Conservation (phyloP, 2,888 invertebrate species). For the Hyposoter didymator region DNA sequence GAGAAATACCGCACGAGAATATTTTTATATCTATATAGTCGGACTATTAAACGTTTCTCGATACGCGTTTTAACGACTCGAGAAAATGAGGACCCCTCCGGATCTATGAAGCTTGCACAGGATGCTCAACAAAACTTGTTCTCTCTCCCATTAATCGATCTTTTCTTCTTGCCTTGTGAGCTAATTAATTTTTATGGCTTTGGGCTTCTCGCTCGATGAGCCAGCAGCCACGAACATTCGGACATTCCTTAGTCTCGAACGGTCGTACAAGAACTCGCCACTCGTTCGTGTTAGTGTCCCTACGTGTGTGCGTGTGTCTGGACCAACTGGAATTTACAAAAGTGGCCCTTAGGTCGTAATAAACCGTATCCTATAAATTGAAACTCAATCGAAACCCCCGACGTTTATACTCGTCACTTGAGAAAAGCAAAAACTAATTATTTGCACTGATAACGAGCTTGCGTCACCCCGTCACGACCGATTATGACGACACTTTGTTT, state of each 20-base stretch:
- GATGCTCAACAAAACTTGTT: constrained; percentile 6
- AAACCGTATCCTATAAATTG: not conserved
- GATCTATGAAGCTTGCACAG: constrained; percentile 1
- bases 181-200: constrained; percentile 80
- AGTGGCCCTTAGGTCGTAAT: not conserved
- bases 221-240: constrained; percentile 18
- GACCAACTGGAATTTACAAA: not conserved
- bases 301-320: not conserved
- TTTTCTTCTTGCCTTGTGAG: constrained; percentile 45
- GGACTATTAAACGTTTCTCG: constrained; percentile 6
- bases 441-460: not conserved
- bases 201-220: constrained; percentile 21
- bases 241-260: constrained; percentile 67
- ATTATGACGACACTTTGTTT: not conserved
- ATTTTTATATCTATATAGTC: no score
- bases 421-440: not conserved
- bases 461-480: not conserved
- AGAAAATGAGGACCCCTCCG: not conserved
- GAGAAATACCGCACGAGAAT: not conserved
- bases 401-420: not conserved
- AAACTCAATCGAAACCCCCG: not conserved
- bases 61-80: constrained; percentile 4
- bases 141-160: constrained; percentile 31
- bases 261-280: constrained; percentile 65
- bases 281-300: not conserved